phyloP scores from a whole-genome alignment of 2,797 vertebrate genomes.

The Crotalus adamanteus region DNA sequence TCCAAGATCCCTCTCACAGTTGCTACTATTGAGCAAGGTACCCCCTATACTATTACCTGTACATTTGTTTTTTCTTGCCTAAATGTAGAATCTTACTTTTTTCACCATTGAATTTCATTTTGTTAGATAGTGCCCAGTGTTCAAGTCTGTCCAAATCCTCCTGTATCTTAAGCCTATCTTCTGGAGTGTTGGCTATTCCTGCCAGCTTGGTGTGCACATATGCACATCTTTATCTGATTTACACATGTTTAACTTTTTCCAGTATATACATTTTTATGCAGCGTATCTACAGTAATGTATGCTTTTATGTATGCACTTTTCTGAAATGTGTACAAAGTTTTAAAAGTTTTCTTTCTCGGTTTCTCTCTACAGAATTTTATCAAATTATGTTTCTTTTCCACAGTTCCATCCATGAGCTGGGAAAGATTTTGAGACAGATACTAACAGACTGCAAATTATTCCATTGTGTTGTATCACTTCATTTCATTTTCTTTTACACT shows the following conservation, averaged over 20 bases:
- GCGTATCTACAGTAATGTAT: neutral
- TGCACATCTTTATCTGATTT: neutral
- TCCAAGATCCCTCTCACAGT: too few species aligned
- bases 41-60: too few species aligned
- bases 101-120: too few species aligned
- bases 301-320: neutral
- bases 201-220: too few species aligned
- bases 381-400: neutral
- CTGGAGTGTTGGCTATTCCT: too few species aligned
- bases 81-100: too few species aligned
- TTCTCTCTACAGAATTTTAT: neutral
- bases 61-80: too few species aligned
- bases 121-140: too few species aligned
- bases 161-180: too few species aligned
- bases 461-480: neutral
- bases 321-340: neutral
- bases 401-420: neutral
- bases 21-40: too few species aligned
- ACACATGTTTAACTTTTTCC: neutral
- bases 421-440: neutral
- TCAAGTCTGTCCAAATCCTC: too few species aligned
- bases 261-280: neutral
- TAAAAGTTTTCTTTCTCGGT: neutral
- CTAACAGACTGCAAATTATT: neutral
- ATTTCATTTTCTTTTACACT: neutral